phyloP scores from a whole-genome alignment of 2,888 invertebrate genomes.

The Drosophila testacea region DNA sequence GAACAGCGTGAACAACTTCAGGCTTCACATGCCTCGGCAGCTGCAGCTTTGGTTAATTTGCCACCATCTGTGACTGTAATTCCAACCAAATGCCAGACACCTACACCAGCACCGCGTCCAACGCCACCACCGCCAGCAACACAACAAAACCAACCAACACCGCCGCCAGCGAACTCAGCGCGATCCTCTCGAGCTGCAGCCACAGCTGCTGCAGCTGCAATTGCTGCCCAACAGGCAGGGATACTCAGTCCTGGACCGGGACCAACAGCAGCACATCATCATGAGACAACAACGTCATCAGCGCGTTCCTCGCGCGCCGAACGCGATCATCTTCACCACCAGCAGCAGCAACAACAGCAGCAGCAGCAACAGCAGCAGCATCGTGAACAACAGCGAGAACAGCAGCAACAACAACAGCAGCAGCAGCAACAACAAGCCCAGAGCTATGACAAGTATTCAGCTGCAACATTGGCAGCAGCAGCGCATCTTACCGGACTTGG shows the following conservation, averaged over 20 bases:
- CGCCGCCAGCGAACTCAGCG: constrained; percentile 79
- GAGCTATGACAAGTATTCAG: constrained; percentile 85
- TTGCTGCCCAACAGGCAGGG: constrained; percentile 67
- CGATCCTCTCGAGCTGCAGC: constrained; percentile 81
- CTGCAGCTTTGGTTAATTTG: constrained; percentile 79
- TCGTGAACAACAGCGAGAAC: constrained; percentile 80
- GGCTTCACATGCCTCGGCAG: constrained; percentile 68
- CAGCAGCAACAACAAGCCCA: constrained; percentile 76
- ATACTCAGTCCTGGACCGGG: constrained; percentile 74
- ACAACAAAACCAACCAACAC: constrained; percentile 83
- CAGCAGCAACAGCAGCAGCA: constrained; percentile 67
- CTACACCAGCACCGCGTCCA: constrained; percentile 86
- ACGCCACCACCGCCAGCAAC: constrained; percentile 85
- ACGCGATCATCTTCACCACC: constrained; percentile 73
- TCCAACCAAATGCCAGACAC: constrained; percentile 84
- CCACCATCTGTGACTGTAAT: constrained; percentile 83
- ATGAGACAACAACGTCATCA: constrained; percentile 61
- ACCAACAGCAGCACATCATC: constrained; percentile 71
- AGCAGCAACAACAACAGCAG: constrained; percentile 9
- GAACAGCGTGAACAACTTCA: constrained; percentile 82
- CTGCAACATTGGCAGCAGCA: constrained; percentile 86
- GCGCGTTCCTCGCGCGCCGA: constrained; percentile 68
- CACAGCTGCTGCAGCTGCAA: constrained; percentile 73
- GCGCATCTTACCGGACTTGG: constrained; percentile 83
- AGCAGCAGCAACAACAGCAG: constrained; percentile 72